phyloP scores from a whole-genome alignment of 2,888 invertebrate genomes.

The Rutpela maculata region DNA sequence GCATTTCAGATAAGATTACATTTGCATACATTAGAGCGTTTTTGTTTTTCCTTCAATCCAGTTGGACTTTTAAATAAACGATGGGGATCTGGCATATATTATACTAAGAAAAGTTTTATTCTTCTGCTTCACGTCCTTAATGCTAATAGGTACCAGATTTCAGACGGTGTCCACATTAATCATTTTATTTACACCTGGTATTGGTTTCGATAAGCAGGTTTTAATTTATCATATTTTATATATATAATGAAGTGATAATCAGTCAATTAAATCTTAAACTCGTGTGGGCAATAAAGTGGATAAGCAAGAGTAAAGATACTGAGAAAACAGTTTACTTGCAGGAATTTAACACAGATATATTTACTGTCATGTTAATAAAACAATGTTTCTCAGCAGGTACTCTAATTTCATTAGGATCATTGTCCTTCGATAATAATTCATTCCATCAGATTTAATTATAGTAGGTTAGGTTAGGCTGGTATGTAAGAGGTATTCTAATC shows the following conservation, averaged over 20 bases:
- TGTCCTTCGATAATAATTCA: too few relatives aligned
- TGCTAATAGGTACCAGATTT: background rate
- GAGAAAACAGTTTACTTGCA: background rate
- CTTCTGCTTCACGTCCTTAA: background rate
- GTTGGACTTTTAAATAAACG: constrained; percentile 2
- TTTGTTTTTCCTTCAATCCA: background rate
- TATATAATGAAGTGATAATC: background rate
- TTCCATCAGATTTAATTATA: too few relatives aligned
- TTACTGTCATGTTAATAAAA: too few relatives aligned
- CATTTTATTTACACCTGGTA: background rate
- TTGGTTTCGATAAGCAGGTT: background rate
- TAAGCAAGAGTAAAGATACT: background rate
- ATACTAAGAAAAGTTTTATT: constrained; percentile 1
- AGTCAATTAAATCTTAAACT: background rate
- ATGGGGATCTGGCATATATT: background rate
- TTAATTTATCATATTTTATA: constrained; percentile 7
- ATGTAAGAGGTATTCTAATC: too few relatives aligned
- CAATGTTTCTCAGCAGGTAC: too few relatives aligned
- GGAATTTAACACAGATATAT: too few relatives aligned
- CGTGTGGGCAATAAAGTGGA: background rate
- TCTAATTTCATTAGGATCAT: too few relatives aligned
- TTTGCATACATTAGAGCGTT: background rate
- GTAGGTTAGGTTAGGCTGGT: too few relatives aligned
- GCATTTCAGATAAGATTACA: background rate
- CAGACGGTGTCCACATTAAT: background rate